These are phyloP conservation scores for Delphinapterus leucas DNA, from an alignment of 2,113 vertebrate species.

Conservation along the genomic window DNA sequence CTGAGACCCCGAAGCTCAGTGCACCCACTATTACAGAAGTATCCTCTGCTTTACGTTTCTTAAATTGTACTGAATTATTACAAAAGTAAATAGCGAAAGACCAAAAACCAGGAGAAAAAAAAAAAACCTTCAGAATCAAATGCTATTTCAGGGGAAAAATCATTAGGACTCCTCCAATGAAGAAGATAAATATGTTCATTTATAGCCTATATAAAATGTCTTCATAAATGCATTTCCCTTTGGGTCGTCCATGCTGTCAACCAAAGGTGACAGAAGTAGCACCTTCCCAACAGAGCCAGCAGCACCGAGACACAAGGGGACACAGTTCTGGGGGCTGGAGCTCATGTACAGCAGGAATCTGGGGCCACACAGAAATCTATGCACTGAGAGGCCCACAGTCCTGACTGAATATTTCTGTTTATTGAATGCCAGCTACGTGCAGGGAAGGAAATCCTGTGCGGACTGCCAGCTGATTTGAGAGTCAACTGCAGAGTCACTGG, in stretches of 20 bases:
- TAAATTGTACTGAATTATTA: background rate
- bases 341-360: rapidly evolving
- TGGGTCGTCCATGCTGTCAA: background rate
- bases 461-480: background rate
- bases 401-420: background rate
- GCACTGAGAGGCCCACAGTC: background rate
- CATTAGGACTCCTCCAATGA: background rate
- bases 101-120: too few species aligned
- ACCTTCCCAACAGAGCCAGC: background rate
- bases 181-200: background rate
- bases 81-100: background rate
- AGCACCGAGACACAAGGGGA: background rate
- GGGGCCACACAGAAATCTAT: background rate
- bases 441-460: background rate
- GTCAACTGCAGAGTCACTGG: background rate
- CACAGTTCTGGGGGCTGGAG: background rate
- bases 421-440: background rate
- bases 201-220: background rate
- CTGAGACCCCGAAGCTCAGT: background rate
- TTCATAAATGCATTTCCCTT: background rate
- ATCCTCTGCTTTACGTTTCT: background rate
- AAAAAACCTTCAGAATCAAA: background rate
- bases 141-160: background rate
- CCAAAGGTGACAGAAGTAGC: background rate
- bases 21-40: background rate